Evolutionary conservation across 2,888 invertebrate genomes (phyloP), one percentile per base, ranked within the genome.

Genomic region (Torymus tubicola): DNA sequence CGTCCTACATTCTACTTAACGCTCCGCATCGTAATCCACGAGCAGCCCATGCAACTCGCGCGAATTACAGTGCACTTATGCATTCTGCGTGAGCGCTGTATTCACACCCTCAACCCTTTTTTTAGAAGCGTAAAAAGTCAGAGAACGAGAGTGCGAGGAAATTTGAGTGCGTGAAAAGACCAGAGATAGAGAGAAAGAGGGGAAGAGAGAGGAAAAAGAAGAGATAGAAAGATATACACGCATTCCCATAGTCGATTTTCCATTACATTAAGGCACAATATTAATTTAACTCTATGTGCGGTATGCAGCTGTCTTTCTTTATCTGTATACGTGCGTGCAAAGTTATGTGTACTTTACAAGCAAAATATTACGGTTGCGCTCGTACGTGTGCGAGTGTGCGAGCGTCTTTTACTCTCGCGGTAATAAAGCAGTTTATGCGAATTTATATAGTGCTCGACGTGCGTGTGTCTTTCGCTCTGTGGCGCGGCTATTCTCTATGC

Each of bases 361-460:
- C 75, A 71, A 78, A 82, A 85, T 81, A 84, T 86, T 85, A 84
- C 69, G 84, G 75, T 84, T 83, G 81, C 82, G 31, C 31, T 31
- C 31, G 31, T 31, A 31, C 31, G 82, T 78, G 85, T 78, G 69
- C 78, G 31, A 5, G 31, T 69, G 67, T 81, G 80, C 82, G 79
- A 61, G 72, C 80, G 82, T 84, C 84, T 85, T 86, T 84, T 86
- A 85, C 84, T 86, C 82, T 31, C 57, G 55, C 12, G 77, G 82
- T 78, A 83, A 84, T 86, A 86, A 87, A 86, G 86, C 78, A 84
- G 86, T 87, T 88, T 85, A 86, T 85, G 86, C 83, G 86, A 86
- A 86, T 87, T 85, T 88, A 86, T 86, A 86, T 85, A 84, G 83
- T 83, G 83, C 85, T 85, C 83, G 83, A 74, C 82, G 24, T n/a